A percentile compares a stretch with the other conserved stretches of the same genome.
These are phyloP conservation scores for Garra rufa DNA, from an alignment of 2,113 vertebrate genomes.

Conservation along the genomic window DNA sequence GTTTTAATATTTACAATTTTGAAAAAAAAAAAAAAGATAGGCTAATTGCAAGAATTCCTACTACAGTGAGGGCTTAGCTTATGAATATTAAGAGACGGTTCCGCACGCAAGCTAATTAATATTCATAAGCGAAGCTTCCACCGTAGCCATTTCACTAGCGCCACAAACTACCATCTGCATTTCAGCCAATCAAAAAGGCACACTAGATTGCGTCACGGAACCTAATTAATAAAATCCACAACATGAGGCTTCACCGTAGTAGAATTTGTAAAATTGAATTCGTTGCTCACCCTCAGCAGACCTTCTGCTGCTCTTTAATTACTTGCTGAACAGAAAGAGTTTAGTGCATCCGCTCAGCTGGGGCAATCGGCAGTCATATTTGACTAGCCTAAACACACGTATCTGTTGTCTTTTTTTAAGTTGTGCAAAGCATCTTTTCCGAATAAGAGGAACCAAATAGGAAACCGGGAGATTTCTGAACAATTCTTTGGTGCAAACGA, in stretches of 20 bases:
- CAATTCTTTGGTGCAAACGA: background rate
- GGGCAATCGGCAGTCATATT: constrained; percentile 17
- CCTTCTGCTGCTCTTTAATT: background rate
- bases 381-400: constrained; percentile 27
- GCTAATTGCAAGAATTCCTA: background rate
- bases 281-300: background rate
- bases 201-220: background rate
- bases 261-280: background rate
- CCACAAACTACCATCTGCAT: background rate
- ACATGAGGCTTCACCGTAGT: background rate
- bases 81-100: background rate
- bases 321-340: constrained; percentile 8
- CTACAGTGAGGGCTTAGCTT: background rate
- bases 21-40: too few relatives aligned
- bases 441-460: background rate
- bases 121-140: background rate
- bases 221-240: background rate
- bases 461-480: background rate
- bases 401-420: background rate
- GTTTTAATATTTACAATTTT: background rate
- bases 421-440: background rate
- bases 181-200: background rate
- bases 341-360: constrained; percentile 15
- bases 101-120: background rate
- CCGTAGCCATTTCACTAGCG: background rate